A percentile compares a stretch with the other conserved stretches of the same genome.
Conservation (phyloP, 2,797 vertebrate species). For the Hylomyscus alleni region DNA sequence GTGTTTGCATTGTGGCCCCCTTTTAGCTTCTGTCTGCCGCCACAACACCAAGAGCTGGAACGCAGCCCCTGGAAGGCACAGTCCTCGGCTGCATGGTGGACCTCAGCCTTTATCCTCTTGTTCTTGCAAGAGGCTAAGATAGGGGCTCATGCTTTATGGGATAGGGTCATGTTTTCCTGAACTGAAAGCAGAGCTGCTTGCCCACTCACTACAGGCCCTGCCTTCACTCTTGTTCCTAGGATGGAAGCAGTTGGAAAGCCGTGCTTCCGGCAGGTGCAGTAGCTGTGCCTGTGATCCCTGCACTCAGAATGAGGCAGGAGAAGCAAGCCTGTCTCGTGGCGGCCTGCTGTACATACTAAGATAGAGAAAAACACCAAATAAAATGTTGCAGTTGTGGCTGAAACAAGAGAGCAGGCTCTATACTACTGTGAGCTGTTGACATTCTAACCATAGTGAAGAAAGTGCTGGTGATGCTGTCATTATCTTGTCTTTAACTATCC, state of each 20-base stretch:
- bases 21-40: neutral
- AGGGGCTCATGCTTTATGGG: neutral
- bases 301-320: neutral
- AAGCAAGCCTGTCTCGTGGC: neutral
- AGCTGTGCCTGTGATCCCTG: neutral
- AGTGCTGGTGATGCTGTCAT: neutral
- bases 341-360: neutral
- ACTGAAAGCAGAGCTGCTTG: neutral
- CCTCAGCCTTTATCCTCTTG: neutral
- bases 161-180: neutral
- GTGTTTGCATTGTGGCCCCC: neutral
- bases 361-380: neutral
- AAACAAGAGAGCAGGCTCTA: neutral
- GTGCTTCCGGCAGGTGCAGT: neutral
- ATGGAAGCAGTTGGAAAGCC: neutral
- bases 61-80: neutral
- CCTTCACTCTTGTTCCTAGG: neutral
- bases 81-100: neutral
- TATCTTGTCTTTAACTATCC: conserved; percentile 38
- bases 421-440: neutral
- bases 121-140: neutral
- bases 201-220: neutral
- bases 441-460: neutral
- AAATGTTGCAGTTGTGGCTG: neutral
- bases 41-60: neutral